Evolutionary conservation across 2,797 vertebrate genomes (phyloP), one percentile per base, ranked within the genome.

Genomic region (Cyclopterus lumpus): DNA sequence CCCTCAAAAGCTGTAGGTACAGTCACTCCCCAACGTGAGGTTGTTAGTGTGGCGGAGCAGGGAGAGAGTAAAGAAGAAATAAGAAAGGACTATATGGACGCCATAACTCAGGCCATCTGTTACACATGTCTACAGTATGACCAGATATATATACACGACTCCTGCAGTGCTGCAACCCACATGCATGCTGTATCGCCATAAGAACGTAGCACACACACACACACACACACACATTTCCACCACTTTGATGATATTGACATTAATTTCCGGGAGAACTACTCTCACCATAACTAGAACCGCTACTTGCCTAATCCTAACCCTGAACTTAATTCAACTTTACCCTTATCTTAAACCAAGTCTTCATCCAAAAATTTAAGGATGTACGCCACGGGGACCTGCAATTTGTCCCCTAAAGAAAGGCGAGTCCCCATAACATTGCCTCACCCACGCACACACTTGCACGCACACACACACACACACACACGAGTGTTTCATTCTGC

Each of bases 101-200:
- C 54, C 59, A 22, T 87, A 89, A 82, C 73, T 82, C 32, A 40
- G 51, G 67, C 85, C 85, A 87, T 89, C 86, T 88, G 85, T 83
- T 70, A 59, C 78, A 86, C 75, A 67, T 88, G 70, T 86, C 79
- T 75, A 51, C 55, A 74, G 63, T 82, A 53, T 81, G 76, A 87
- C 59, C 71, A 84, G 59, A 79, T 77, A 62, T 40, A 40, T 40
- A 40, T 62, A 75, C 61, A 71, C n/a, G 30, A 48, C 67, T 75
- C 79, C 78, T 80, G 77, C 81, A 73, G 71, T 5, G 68, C 80
- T 73, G 55, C 77, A 86, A 36, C 79, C 78, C 69, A 82, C 72
- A 69, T 71, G 61, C 80, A 86, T 69, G 67, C 75, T 86, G 75
- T 54, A 49, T 42, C 51, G 15, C 32, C n/a, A 60, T 20, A 44